Conservation (phyloP, 2,797 vertebrate genomes). For the Alcedo atthis region DNA sequence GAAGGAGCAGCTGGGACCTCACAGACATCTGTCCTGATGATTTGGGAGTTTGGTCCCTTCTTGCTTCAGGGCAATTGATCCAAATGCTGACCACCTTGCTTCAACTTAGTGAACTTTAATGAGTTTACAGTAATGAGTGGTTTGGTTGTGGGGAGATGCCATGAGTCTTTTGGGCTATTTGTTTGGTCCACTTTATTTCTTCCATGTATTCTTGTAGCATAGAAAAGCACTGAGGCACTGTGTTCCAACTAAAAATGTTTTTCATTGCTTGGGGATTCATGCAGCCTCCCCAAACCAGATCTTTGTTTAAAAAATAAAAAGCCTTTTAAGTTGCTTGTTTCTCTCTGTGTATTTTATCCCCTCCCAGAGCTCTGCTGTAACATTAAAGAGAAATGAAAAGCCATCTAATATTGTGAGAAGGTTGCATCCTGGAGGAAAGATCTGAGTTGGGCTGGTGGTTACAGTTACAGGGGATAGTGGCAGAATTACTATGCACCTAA, state of each 20-base stretch:
- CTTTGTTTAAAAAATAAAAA: slow-evolving; percentile 66
- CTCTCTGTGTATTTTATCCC: slow-evolving; percentile 40
- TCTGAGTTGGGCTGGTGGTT: slow-evolving; percentile 41
- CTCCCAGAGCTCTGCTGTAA: slow-evolving; percentile 41
- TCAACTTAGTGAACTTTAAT: background rate
- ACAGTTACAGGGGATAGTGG: background rate
- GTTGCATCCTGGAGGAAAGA: slow-evolving; percentile 56
- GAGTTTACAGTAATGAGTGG: background rate
- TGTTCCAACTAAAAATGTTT: background rate
- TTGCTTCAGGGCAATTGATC: background rate
- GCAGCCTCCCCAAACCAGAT: slow-evolving; percentile 23
- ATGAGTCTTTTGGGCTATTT: background rate
- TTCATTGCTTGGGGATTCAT: slow-evolving; percentile 44
- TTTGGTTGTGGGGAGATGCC: background rate
- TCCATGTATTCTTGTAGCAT: background rate
- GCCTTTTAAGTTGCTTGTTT: slow-evolving; percentile 63
- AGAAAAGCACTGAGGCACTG: background rate
- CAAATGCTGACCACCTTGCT: background rate
- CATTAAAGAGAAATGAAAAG: slow-evolving; percentile 65
- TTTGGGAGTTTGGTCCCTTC: background rate
- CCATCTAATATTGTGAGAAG: slow-evolving; percentile 43
- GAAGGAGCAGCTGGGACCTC: background rate
- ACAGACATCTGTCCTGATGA: background rate
- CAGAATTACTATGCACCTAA: slow-evolving; percentile 56
- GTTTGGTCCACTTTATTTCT: background rate